Conservation (phyloP, 2,797 vertebrate genomes). For the Thunnus albacares region DNA sequence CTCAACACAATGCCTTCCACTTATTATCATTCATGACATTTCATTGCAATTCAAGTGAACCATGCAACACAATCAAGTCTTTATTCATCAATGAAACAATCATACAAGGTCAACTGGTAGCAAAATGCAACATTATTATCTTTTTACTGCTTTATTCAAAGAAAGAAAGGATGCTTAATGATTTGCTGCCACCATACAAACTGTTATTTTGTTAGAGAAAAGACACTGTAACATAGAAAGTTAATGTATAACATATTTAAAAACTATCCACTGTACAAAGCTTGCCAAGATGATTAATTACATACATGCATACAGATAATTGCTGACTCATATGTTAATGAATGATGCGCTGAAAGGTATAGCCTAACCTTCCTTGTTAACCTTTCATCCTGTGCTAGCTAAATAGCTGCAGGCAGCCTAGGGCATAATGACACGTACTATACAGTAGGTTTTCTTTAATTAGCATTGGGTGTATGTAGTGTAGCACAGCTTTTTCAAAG, state of each 20-base stretch:
- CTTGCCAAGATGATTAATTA: slow-evolving; percentile 42
- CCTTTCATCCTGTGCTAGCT: slow-evolving; percentile 30
- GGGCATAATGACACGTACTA: slow-evolving; percentile 8
- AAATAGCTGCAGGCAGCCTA: slow-evolving; percentile 23
- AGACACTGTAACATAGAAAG: background rate
- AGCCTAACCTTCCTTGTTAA: slow-evolving; percentile 51
- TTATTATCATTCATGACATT: background rate
- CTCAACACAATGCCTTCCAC: background rate
- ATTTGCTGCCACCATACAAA: slow-evolving; percentile 8
- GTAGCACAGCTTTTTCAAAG: background rate
- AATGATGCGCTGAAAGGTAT: slow-evolving; percentile 22
- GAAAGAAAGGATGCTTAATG: background rate
- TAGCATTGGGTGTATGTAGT: background rate
- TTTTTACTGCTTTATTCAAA: slow-evolving; percentile 7
- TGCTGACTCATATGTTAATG: slow-evolving; percentile 48
- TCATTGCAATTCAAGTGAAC: background rate
- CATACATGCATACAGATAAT: slow-evolving; percentile 4
- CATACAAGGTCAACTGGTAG: slow-evolving; percentile 1
- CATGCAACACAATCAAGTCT: slow-evolving; percentile 16
- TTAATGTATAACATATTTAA: slow-evolving; percentile 22
- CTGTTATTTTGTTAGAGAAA: background rate
- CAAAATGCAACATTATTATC: slow-evolving; percentile 4
- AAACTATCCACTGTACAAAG: slow-evolving; percentile 12
- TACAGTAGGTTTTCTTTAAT: background rate
- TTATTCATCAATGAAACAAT: slow-evolving; percentile 22